These are phyloP conservation scores for Muschampia plurimacula DNA, from an alignment of 2,888 invertebrate species.

Conservation along the genomic window DNA sequence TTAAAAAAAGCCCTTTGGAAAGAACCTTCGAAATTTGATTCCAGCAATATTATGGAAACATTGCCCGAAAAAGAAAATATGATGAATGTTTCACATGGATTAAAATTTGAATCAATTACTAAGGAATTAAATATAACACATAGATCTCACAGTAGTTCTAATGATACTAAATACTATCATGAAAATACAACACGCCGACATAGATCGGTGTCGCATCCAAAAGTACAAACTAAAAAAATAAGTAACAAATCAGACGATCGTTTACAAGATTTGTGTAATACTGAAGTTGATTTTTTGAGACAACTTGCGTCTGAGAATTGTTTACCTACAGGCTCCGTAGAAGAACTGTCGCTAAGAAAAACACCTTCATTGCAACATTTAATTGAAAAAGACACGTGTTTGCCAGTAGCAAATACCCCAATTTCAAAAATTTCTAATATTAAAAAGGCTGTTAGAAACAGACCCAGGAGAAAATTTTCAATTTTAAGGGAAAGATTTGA, in stretches of 20 bases:
- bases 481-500: constrained; percentile 86
- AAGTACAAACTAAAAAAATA: constrained; percentile 61
- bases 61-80: constrained; percentile 75
- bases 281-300: constrained; percentile 77
- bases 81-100: constrained; percentile 57
- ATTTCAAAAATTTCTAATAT: constrained; percentile 66
- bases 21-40: constrained; percentile 76
- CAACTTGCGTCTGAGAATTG: constrained; percentile 77
- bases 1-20: constrained; percentile 79
- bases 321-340: constrained; percentile 59
- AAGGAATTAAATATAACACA: constrained; percentile 58
- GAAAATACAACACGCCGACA: constrained; percentile 63
- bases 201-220: constrained; percentile 58
- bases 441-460: constrained; percentile 71
- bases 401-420: constrained; percentile 55
- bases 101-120: constrained; percentile 62
- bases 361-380: constrained; percentile 77
- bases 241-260: constrained; percentile 62
- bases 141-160: constrained; percentile 51
- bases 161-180: constrained; percentile 52
- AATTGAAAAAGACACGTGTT: constrained; percentile 72
- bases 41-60: constrained; percentile 76
- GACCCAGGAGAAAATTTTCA: constrained; percentile 86
- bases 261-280: constrained; percentile 70
- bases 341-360: constrained; percentile 70